Evolutionary conservation across 1,140 invertebrate genomes (phyloP).

Genomic region (Eulimnadia texana): DNA sequence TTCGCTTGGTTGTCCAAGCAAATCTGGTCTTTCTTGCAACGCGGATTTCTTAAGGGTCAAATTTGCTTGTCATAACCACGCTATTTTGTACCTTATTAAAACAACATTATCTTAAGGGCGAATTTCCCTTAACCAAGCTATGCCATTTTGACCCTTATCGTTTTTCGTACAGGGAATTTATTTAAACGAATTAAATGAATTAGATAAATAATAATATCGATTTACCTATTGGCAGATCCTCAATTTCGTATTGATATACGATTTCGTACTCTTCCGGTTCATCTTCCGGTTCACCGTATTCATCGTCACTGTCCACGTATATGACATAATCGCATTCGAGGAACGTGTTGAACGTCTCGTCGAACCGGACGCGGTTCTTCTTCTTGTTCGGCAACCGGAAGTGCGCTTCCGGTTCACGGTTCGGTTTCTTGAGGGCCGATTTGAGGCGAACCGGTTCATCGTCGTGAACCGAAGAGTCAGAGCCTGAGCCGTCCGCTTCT

Average conservation of each 20-base stretch:
- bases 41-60: not conserved
- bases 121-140: not conserved
- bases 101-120: not conserved
- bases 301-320: constrained; percentile 63
- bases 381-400: constrained; percentile 32
- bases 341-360: constrained; percentile 70
- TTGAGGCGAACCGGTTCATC: not conserved
- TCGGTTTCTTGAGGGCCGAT: constrained; percentile 11
- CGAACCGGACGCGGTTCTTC: constrained; percentile 65
- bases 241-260: too few species aligned
- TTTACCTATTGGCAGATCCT: too few species aligned
- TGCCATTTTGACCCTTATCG: not conserved
- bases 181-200: too few species aligned
- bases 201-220: too few species aligned
- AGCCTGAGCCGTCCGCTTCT: not conserved
- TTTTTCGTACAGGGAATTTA: not conserved
- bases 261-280: too few species aligned
- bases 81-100: not conserved
- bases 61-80: not conserved
- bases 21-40: not conserved
- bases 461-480: not conserved
- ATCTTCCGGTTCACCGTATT: constrained; percentile 29
- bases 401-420: constrained; percentile 24
- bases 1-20: not conserved
- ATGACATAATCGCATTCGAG: constrained; percentile 79